Base-by-base conservation (phyloP, 2,797 vertebrate species). In the Jordanella pulchra region DNA sequence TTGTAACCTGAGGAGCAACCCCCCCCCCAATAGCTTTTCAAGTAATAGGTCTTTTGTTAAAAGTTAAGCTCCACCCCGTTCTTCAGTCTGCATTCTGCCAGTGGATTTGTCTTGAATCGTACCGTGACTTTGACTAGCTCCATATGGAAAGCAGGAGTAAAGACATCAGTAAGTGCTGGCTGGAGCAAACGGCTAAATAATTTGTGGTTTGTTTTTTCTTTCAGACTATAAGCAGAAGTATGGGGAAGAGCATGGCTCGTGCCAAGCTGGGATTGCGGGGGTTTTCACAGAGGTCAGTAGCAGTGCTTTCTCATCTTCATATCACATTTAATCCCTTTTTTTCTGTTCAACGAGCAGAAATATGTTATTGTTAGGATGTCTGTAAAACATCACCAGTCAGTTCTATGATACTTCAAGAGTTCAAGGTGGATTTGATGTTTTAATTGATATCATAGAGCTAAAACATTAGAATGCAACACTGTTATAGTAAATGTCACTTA, bases 181-280 rank as follows among this genome's bases (percentile, higher is more conserved):
- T 91, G 78, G 76, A 82, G 86, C 91, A 88, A 86, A 81, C 83
- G 93, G 91, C 92, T 77, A 95, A 91, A 87, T 93, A 86, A 95
- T 93, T 89, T 87, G 92, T 74, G 83, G 83, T 95, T 93, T 95
- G 83, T 92, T 93, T 92, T 89, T 89, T 91, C 86, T 85, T 92
- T 70, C 89, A 99, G 98, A 99, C 92, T 95, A 99, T 92, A 99
- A 99, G 95, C 98, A 97, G 94, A 99, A 96, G 86, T 99, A 99
- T 5, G 98, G 98, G n/a, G 98, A 99, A 90, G 98, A 99, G 85
- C 98, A 99, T 0, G 98, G 98, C 86, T 99, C 98, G 0, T 99
- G 98, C 95, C 98, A 99, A 92, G 98, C 97, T 0, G 98, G 98
- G 77, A 99, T 97, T 10, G 96, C 98, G 0, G 97, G 97, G 86